phyloP scores from a whole-genome alignment of 1,140 invertebrate genomes.

The Cylas formicarius region DNA sequence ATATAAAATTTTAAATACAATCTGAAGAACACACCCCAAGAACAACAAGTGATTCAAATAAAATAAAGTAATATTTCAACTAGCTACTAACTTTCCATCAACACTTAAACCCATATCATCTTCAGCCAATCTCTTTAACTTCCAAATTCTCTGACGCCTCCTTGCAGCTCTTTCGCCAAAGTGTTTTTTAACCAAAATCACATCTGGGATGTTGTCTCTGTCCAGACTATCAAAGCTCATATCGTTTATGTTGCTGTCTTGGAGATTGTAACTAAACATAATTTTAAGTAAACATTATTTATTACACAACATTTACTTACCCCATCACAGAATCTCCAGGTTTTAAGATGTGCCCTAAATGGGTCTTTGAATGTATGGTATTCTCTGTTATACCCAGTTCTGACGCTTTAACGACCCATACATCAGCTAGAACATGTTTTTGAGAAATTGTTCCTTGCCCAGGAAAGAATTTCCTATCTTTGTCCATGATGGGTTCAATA shows the following conservation, averaged over 20 bases:
- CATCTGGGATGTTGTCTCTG: conserved; percentile 69
- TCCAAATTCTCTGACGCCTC: conserved; percentile 79
- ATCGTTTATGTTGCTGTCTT: conserved; percentile 87
- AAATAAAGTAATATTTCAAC: not conserved
- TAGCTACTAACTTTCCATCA: conserved; percentile 65
- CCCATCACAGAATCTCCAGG: conserved; percentile 90
- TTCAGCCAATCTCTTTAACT: conserved; percentile 76
- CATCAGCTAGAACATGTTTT: conserved; percentile 86
- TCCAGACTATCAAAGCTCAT: conserved; percentile 77
- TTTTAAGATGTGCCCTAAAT: conserved; percentile 90
- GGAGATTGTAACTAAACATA: conserved; percentile 73
- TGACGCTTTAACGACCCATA: conserved; percentile 85
- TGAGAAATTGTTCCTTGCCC: conserved; percentile 80
- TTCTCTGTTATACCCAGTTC: conserved; percentile 83
- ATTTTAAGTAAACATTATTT: conserved; percentile 6
- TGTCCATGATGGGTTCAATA: conserved; percentile 73
- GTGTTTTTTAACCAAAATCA: conserved; percentile 89
- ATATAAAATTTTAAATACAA: conserved; percentile 22
- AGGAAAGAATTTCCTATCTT: conserved; percentile 70
- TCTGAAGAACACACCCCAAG: not conserved
- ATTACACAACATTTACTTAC: conserved; percentile 44
- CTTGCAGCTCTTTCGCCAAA: conserved; percentile 69
- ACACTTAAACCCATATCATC: conserved; percentile 61
- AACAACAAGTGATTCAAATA: not conserved
- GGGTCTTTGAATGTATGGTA: conserved; percentile 79